Evolutionary conservation across 2,888 invertebrate species (phyloP).

Genomic region (Andrena fulva): DNA sequence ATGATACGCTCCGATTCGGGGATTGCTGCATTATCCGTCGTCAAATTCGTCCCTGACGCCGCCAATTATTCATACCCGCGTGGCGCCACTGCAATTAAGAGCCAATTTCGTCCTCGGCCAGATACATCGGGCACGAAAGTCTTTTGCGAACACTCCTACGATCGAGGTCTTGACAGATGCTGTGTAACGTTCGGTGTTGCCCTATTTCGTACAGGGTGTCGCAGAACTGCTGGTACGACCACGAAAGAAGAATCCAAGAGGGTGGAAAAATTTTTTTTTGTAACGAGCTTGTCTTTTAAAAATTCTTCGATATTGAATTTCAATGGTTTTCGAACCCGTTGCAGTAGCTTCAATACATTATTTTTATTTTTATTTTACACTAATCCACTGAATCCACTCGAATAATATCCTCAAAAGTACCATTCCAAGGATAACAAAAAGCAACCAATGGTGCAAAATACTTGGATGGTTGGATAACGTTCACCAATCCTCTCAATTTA

Average conservation of each 20-base stretch:
- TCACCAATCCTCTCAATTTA: slow-evolving; percentile 10
- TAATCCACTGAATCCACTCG: no score
- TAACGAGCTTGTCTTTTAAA: no score
- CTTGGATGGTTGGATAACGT: neutral
- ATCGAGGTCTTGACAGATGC: slow-evolving; percentile 45
- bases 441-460: neutral
- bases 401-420: no score
- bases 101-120: slow-evolving; percentile 63
- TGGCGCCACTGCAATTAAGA: slow-evolving; percentile 76
- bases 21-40: slow-evolving; percentile 77
- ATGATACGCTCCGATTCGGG: slow-evolving; percentile 75
- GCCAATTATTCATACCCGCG: slow-evolving; percentile 81
- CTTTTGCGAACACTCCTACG: slow-evolving; percentile 55
- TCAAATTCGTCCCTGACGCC: slow-evolving; percentile 82
- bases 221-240: no score
- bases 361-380: no score
- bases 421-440: no score
- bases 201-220: no score
- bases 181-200: neutral
- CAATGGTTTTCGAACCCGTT: no score
- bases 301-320: no score
- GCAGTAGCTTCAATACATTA: no score
- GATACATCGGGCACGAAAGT: slow-evolving; percentile 63
- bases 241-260: no score
- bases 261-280: no score